Conservation (phyloP, 2,113 vertebrate genomes). For the Sceloporus tristichus region DNA sequence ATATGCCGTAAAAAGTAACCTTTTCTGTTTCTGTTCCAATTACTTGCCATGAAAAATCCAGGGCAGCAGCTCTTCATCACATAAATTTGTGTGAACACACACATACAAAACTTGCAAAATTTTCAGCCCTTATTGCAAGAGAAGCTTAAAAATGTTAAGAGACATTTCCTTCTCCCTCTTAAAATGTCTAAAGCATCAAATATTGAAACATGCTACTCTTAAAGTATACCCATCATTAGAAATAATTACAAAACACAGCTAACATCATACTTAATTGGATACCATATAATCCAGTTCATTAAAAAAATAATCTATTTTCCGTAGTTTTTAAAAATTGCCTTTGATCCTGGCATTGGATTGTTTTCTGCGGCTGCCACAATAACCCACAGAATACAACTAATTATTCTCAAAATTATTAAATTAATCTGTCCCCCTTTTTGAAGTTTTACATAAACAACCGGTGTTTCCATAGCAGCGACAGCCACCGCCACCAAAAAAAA, state of each 20-base stretch:
- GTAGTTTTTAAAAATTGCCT: not conserved
- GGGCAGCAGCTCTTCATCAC: not conserved
- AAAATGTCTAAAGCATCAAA: not conserved
- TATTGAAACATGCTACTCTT: not conserved
- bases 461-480: constrained; percentile 6
- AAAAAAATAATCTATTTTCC: not conserved
- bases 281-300: not conserved
- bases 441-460: not conserved
- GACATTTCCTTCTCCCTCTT: not conserved
- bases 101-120: not conserved
- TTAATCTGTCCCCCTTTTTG: not conserved
- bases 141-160: not conserved
- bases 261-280: not conserved
- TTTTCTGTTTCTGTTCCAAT: too few species aligned
- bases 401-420: not conserved
- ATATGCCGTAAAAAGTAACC: too few species aligned
- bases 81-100: not conserved
- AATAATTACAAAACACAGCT: not conserved
- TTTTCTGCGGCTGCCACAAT: not conserved
- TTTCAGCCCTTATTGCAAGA: not conserved
- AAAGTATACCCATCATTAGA: not conserved
- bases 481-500: not conserved
- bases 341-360: not conserved
- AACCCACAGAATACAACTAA: not conserved
- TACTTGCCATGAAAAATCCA: not conserved